phyloP scores from a whole-genome alignment of 2,797 vertebrate species.

The Philypnodon macrostomus region DNA sequence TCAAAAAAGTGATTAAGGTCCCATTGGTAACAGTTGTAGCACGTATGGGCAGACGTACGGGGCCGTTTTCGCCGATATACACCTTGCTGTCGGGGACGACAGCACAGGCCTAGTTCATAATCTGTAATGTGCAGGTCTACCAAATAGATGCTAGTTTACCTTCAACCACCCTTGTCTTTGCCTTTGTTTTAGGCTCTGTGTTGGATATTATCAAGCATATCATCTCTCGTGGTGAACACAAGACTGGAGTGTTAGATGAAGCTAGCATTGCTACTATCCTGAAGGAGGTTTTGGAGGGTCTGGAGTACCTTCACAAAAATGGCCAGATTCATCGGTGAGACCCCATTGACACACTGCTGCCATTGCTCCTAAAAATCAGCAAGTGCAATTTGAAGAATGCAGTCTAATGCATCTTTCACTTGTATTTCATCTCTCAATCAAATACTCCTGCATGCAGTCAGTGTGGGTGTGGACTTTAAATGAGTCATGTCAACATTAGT shows the following conservation, averaged over 20 bases:
- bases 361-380: neutral
- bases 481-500: no score
- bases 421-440: no score
- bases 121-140: no score
- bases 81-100: no score
- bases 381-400: neutral
- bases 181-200: slow-evolving; percentile 87
- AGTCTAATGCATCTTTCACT: no score
- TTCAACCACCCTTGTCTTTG: slow-evolving; percentile 5
- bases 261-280: slow-evolving; percentile 89
- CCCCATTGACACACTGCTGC: neutral
- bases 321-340: slow-evolving; percentile 93
- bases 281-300: slow-evolving; percentile 88
- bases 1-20: no score
- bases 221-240: slow-evolving; percentile 92
- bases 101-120: no score
- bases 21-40: no score
- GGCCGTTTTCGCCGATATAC: no score
- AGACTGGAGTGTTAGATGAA: slow-evolving; percentile 89
- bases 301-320: slow-evolving; percentile 95
- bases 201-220: slow-evolving; percentile 95
- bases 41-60: no score
- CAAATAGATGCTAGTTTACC: neutral
- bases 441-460: no score
- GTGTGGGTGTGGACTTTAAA: no score